Conservation (phyloP, 2,113 vertebrate species). For the Pedetes capensis region DNA sequence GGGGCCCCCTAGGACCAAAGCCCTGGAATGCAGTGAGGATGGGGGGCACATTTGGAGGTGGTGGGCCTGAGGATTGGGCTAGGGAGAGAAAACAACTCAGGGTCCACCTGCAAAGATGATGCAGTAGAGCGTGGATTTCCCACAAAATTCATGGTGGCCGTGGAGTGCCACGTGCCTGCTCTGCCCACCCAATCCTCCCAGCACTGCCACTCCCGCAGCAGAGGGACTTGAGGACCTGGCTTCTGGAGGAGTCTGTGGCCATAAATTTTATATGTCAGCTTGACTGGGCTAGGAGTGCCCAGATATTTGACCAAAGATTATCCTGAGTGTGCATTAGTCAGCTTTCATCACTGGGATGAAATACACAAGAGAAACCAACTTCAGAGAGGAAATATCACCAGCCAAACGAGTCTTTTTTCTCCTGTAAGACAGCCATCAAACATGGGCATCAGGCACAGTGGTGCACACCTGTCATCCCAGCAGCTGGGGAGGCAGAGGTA, state of each 20-base stretch:
- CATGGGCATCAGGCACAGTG: too few relatives aligned
- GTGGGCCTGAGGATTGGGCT: too few relatives aligned
- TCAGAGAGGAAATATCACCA: too few relatives aligned
- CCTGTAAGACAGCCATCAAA: too few relatives aligned
- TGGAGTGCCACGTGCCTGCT: too few relatives aligned
- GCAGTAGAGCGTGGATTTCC: neutral
- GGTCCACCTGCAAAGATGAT: neutral
- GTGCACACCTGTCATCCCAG: too few relatives aligned
- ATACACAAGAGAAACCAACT: too few relatives aligned
- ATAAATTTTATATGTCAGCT: neutral
- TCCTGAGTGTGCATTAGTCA: too few relatives aligned
- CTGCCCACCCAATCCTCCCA: fast-evolving
- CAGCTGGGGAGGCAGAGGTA: too few relatives aligned
- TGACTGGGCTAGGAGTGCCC: neutral
- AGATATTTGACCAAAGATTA: neutral
- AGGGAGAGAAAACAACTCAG: neutral
- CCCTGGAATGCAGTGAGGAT: neutral
- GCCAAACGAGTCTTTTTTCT: too few relatives aligned
- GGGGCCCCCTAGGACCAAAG: neutral
- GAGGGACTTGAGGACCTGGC: neutral
- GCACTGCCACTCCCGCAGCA: fast-evolving
- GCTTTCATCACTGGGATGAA: too few relatives aligned
- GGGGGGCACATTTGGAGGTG: neutral
- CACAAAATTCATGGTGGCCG: fast-evolving
- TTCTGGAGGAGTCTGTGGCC: neutral